These are phyloP conservation scores for Cerceris ruficornis DNA, from an alignment of 2,888 invertebrate genomes.

Conservation along the genomic window DNA sequence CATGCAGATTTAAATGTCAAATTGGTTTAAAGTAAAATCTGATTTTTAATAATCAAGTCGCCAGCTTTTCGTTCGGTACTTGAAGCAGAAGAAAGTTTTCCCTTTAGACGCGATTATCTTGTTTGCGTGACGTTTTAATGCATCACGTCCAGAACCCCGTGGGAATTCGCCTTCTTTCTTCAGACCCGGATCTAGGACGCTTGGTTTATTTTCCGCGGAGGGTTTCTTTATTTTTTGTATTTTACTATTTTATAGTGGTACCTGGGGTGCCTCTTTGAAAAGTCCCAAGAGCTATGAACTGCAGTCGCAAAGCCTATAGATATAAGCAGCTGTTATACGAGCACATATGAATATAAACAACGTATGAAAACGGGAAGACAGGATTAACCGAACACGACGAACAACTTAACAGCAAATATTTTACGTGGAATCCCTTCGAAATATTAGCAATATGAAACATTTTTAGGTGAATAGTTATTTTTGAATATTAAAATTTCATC, in stretches of 20 bases:
- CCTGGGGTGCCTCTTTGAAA: slow-evolving; percentile 38
- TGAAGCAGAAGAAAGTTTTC: no score
- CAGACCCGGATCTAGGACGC: slow-evolving; percentile 44
- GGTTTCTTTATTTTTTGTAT: slow-evolving; percentile 3
- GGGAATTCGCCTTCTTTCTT: slow-evolving; percentile 47
- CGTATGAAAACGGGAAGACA: not conserved
- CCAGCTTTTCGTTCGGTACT: no score
- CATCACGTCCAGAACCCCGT: slow-evolving; percentile 37
- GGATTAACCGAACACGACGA: not conserved
- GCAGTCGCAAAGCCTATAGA: slow-evolving; percentile 9
- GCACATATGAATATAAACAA: not conserved
- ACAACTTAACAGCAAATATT: not conserved
- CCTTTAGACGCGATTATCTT: no score
- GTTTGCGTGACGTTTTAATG: slow-evolving; percentile 29
- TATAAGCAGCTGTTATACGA: slow-evolving; percentile 7
- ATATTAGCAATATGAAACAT: not conserved
- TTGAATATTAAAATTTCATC: no score
- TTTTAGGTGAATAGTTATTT: no score
- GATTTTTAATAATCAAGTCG: no score
- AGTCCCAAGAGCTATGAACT: slow-evolving; percentile 11
- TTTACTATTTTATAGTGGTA: slow-evolving; percentile 34
- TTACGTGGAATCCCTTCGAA: not conserved
- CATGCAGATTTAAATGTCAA: no score
- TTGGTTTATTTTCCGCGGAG: slow-evolving; percentile 48
- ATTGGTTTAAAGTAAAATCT: no score